These are phyloP conservation scores for Teinopalpus imperialis DNA, from an alignment of 2,888 invertebrate genomes.

Conservation along the genomic window DNA sequence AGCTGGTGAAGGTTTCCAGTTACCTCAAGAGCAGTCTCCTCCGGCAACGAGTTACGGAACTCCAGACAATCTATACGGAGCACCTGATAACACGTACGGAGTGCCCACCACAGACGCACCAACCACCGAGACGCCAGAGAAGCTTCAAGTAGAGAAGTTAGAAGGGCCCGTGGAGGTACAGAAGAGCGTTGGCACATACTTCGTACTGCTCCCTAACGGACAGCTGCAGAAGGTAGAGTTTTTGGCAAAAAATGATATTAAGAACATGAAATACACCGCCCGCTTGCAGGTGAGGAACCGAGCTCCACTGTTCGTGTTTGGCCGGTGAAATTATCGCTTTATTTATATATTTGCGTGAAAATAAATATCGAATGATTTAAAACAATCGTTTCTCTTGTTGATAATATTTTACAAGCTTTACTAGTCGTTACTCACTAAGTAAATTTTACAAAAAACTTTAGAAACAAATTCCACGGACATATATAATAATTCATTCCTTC, in stretches of 20 bases:
- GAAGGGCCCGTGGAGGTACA: conserved; percentile 66
- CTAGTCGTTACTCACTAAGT: too few relatives aligned
- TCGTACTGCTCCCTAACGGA: conserved; percentile 84
- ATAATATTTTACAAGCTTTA: too few relatives aligned
- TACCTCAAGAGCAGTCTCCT: conserved; percentile 55
- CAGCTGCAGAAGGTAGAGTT: conserved; percentile 83
- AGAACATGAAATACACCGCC: conserved; percentile 84
- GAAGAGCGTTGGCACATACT: conserved; percentile 83
- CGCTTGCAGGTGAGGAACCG: conserved; percentile 76
- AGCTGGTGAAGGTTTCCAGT: conserved; percentile 55
- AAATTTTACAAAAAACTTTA: too few relatives aligned
- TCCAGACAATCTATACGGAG: conserved; percentile 55
- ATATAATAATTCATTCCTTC: too few relatives aligned
- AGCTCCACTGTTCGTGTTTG: conserved; percentile 56
- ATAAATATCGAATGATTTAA: too few relatives aligned
- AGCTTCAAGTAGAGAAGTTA: conserved; percentile 57
- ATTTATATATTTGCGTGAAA: too few relatives aligned
- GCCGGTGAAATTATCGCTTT: too few relatives aligned
- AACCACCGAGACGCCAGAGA: conserved; percentile 46
- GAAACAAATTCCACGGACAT: too few relatives aligned
- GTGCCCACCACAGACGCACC: conserved; percentile 50
- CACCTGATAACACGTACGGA: conserved; percentile 47
- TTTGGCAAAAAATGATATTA: conserved; percentile 70
- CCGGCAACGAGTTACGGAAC: conserved; percentile 56
- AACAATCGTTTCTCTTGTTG: too few relatives aligned